phyloP scores from a whole-genome alignment of 2,888 invertebrate genomes.

The Tupiocoris notatus region DNA sequence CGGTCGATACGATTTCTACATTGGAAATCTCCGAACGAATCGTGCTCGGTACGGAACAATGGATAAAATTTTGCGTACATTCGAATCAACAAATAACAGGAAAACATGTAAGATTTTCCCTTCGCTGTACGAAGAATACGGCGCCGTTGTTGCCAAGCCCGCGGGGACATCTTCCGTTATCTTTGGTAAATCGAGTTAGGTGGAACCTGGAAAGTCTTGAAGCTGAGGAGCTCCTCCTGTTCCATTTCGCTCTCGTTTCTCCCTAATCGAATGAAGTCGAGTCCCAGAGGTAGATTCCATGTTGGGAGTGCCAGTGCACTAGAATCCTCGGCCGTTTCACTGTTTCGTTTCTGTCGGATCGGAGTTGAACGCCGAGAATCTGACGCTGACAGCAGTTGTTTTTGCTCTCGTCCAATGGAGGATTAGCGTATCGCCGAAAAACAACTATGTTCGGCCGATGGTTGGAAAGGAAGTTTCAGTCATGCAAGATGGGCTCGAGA shows the following conservation, averaged over 20 bases:
- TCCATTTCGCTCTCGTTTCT: neutral
- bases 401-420: too few relatives aligned
- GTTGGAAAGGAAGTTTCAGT: too few relatives aligned
- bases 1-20: too few relatives aligned
- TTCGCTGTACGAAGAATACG: neutral
- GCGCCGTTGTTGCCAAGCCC: neutral
- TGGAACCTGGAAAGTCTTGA: neutral
- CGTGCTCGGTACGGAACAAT: too few relatives aligned
- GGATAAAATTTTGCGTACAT: neutral
- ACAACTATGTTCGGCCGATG: too few relatives aligned
- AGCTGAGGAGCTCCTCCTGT: neutral
- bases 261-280: conserved; percentile 22
- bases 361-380: too few relatives aligned
- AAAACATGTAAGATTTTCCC: neutral
- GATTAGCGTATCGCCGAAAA: too few relatives aligned
- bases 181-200: neutral
- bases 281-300: conserved; percentile 32
- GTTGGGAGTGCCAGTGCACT: conserved; percentile 16
- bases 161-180: neutral
- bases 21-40: too few relatives aligned
- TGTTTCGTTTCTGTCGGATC: too few relatives aligned
- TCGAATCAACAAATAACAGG: neutral
- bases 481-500: too few relatives aligned
- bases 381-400: too few relatives aligned
- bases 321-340: too few relatives aligned